These are phyloP conservation scores for Octonoba sinensis DNA, from an alignment of 2,888 invertebrate species.

Conservation along the genomic window DNA sequence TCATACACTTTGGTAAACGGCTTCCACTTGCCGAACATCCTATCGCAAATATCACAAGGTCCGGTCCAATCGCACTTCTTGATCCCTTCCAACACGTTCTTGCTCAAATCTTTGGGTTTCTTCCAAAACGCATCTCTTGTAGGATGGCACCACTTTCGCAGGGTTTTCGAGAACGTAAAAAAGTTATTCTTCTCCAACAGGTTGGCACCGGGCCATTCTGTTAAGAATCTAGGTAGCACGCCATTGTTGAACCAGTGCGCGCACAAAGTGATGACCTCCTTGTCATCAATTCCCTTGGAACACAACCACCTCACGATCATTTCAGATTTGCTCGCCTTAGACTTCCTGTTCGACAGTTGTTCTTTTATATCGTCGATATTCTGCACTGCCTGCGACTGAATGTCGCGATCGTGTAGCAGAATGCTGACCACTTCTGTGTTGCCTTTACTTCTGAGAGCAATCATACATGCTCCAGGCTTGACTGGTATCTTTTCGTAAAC, in stretches of 20 bases:
- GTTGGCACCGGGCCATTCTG: constrained; percentile 13
- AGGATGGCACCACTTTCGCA: constrained; percentile 38
- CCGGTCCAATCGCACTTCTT: constrained; percentile 19
- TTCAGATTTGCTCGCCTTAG: constrained; percentile 30
- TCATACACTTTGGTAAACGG: constrained; percentile 4
- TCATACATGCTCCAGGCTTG: constrained; percentile 29
- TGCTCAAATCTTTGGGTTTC: constrained; percentile 15
- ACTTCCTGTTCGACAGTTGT: constrained; percentile 23
- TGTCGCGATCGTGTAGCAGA: constrained; percentile 4
- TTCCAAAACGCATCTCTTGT: constrained; percentile 34
- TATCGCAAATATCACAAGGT: constrained; percentile 34
- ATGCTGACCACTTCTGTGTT: constrained; percentile 27
- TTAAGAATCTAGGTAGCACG: constrained; percentile 9
- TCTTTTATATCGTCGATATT: constrained; percentile 13
- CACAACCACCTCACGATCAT: constrained; percentile 33
- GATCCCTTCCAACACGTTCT: constrained; percentile 20
- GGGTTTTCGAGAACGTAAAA: constrained; percentile 10
- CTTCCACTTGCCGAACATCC: constrained; percentile 19
- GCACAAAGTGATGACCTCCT: constrained; percentile 28
- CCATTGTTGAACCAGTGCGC: constrained; percentile 47
- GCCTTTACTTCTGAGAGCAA: constrained; percentile 31
- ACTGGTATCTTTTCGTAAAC: constrained; percentile 26
- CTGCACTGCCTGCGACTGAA: constrained; percentile 14
- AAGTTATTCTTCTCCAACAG: constrained; percentile 9
- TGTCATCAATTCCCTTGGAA: constrained; percentile 21